Base-by-base conservation (phyloP, 2,113 vertebrate genomes). In the Bubo scandiacus region DNA sequence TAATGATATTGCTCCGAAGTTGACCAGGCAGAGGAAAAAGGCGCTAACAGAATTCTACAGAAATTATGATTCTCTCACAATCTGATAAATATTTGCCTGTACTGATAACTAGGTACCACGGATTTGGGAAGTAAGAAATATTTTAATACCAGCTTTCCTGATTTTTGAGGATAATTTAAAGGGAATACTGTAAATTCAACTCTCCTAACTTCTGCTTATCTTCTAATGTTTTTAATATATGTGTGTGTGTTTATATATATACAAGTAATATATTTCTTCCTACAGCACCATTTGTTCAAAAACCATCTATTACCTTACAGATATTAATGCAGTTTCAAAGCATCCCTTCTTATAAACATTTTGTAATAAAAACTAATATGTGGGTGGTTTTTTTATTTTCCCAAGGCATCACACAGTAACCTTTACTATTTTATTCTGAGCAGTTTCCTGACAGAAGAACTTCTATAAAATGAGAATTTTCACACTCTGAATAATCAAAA, bases 391-490 rank as follows among this genome's bases (percentile, higher is more conserved):
- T n/a, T 49, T n/a, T 5, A 18, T 81, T 92, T 71, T 70, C 47
- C 29, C 7, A 68, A 54, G 25, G 54, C 8, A 42, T 62, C 32
- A 58, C 12, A 57, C 2, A 27, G 21, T 49, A 86, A 83, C 7
- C 5, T 54, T 63, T 86, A n/a, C 4, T 49, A 22, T 66, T 92
- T 93, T 45, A 52, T 51, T 73, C 9, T 82, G 27, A 83, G 7
- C 4, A 66, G 27, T 78, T 81, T 88, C 38, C 9, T 83, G 34
- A 32, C 19, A 26, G 20, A 93, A 86, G 10, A 81, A 78, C 9
- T 88, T 81, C 11, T 57, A n/a, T 20, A 81, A 93, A 88, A 86
- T 67, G 45, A 81, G 38, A 68, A 85, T 91, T 91, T 96, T 91
- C 47, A 81, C 22, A 73, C 45, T 73, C 17, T 78, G 26, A 83